Percentiles rank a stretch among this genome's conserved stretches.
phyloP scores from a whole-genome alignment of 2,888 invertebrate genomes.

The Cheilosia urbana region DNA sequence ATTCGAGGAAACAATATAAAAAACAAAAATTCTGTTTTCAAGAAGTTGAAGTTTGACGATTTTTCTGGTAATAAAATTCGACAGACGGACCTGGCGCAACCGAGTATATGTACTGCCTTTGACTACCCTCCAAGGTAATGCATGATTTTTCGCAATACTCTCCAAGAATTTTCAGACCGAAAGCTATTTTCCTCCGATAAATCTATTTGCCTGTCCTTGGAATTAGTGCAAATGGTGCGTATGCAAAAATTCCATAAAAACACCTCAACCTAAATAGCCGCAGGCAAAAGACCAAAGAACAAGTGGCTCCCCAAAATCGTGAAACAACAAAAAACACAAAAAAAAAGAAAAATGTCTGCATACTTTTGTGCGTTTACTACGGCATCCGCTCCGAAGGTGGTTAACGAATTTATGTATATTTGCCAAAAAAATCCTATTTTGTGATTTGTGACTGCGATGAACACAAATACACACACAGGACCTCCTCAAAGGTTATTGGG shows the following conservation, averaged over 20 bases:
- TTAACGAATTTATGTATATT: conserved; percentile 60
- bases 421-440: conserved; percentile 34
- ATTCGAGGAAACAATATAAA: too few relatives aligned
- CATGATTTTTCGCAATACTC: neutral
- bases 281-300: conserved; percentile 5
- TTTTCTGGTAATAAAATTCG: too few relatives aligned
- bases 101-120: neutral
- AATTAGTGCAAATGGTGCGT: conserved; percentile 50
- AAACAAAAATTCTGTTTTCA: too few relatives aligned
- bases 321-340: neutral
- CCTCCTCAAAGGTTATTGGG: conserved; percentile 40
- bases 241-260: conserved; percentile 48
- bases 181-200: conserved; percentile 10
- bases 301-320: neutral
- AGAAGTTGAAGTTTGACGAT: too few relatives aligned
- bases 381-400: conserved; percentile 37
- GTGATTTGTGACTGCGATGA: conserved; percentile 32
- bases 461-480: neutral
- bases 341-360: neutral
- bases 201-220: conserved; percentile 35
- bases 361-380: conserved; percentile 24
- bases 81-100: too few relatives aligned
- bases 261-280: conserved; percentile 38
- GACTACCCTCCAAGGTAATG: neutral
- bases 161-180: neutral